Evolutionary conservation across 1,140 invertebrate genomes (phyloP).

Genomic region (Phocides pigmalion): DNA sequence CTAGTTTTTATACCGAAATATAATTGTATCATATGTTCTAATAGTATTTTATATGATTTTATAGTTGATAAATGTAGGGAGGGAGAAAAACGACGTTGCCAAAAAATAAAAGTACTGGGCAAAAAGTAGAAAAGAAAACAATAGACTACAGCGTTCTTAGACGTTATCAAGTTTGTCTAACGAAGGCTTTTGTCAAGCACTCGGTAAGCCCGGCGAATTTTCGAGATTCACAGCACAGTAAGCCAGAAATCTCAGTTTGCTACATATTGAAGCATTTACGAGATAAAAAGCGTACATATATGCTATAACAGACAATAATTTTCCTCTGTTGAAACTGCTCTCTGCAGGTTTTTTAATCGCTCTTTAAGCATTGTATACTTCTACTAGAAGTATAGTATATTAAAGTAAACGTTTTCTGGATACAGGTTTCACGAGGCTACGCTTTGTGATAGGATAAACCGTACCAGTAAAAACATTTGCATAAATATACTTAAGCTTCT

Average conservation of each 20-base stretch:
- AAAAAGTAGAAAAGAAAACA: conserved; percentile 28
- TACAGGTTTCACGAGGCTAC: no score
- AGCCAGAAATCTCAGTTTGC: conserved; percentile 5
- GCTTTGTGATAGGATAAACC: no score
- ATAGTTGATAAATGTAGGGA: no score
- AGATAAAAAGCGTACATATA: conserved; percentile 2
- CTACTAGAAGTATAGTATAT: no score
- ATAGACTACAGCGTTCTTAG: conserved; percentile 20
- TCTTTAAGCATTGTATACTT: not conserved
- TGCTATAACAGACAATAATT: not conserved
- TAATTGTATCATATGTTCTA: no score
- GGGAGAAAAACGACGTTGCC: conserved; percentile 2
- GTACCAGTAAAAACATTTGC: no score
- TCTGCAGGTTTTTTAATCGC: not conserved
- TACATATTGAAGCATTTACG: conserved; percentile 17
- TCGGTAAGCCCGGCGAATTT: conserved; percentile 18
- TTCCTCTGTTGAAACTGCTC: not conserved
- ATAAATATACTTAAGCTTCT: no score
- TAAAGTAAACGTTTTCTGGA: no score
- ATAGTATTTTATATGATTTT: no score
- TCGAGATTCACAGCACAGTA: conserved; percentile 6
- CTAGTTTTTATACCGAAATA: no score
- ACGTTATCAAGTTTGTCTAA: conserved; percentile 28
- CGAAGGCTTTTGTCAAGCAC: conserved; percentile 23
- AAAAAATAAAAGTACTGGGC: conserved; percentile 15